Conservation (phyloP, 2,888 invertebrate species). For the Aelia acuminata region DNA sequence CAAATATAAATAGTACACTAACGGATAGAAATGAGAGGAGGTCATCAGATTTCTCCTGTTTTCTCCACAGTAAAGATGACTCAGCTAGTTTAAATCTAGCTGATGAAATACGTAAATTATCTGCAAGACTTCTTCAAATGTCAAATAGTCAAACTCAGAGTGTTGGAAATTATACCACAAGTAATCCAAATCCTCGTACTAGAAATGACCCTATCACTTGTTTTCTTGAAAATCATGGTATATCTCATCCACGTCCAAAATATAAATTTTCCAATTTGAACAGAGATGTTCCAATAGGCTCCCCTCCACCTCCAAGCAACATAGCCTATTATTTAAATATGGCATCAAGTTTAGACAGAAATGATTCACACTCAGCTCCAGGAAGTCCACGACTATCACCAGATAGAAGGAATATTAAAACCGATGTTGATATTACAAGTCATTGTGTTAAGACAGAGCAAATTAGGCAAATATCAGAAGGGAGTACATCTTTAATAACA, state of each 20-base stretch:
- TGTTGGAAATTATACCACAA: slow-evolving; percentile 47
- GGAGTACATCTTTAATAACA: neutral
- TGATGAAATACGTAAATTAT: slow-evolving; percentile 86
- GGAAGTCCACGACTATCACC: slow-evolving; percentile 66
- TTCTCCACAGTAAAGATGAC: slow-evolving; percentile 69
- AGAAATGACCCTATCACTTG: slow-evolving; percentile 61
- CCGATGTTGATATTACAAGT: neutral
- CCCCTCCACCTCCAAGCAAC: slow-evolving; percentile 68
- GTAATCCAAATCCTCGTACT: slow-evolving; percentile 27
- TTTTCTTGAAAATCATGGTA: slow-evolving; percentile 63
- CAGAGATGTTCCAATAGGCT: slow-evolving; percentile 80
- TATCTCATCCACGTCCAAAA: slow-evolving; percentile 71
- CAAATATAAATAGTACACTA: slow-evolving; percentile 4
- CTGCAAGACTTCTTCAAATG: slow-evolving; percentile 70
- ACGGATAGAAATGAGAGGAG: slow-evolving; percentile 75
- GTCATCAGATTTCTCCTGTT: slow-evolving; percentile 83
- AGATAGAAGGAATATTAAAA: slow-evolving; percentile 58
- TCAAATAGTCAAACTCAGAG: slow-evolving; percentile 62
- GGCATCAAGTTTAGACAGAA: slow-evolving; percentile 36
- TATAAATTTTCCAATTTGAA: slow-evolving; percentile 79
- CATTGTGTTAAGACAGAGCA: neutral
- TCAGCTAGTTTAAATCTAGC: slow-evolving; percentile 72
- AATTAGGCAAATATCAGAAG: slow-evolving; percentile 21
- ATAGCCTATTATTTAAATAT: slow-evolving; percentile 64
- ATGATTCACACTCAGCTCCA: slow-evolving; percentile 66